phyloP scores from a whole-genome alignment of 2,888 invertebrate species.

The Leucania comma region DNA sequence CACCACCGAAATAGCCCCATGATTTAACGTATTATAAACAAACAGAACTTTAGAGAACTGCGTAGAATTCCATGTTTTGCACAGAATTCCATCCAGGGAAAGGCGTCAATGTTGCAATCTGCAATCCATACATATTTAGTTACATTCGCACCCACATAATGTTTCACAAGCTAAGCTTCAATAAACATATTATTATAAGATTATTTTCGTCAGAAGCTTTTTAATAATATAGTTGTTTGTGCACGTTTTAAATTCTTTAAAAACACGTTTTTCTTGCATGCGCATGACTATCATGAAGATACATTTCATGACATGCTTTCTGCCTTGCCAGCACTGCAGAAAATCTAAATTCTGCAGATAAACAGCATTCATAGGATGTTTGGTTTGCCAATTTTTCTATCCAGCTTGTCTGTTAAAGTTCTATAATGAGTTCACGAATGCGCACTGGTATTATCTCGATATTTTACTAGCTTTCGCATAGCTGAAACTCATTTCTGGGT shows the following conservation, averaged over 20 bases:
- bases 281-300: slow-evolving; percentile 32
- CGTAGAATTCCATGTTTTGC: slow-evolving; percentile 55
- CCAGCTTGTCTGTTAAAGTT: slow-evolving; percentile 20
- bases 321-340: slow-evolving; percentile 23
- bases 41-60: slow-evolving; percentile 53
- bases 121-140: slow-evolving; percentile 32
- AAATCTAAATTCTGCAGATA: slow-evolving; percentile 32
- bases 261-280: slow-evolving; percentile 40
- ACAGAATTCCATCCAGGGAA: slow-evolving; percentile 32
- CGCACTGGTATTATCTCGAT: slow-evolving; percentile 16
- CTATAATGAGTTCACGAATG: slow-evolving; percentile 25
- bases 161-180: slow-evolving; percentile 37
- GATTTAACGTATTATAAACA: slow-evolving; percentile 78
- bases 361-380: slow-evolving; percentile 30
- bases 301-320: slow-evolving; percentile 42
- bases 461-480: slow-evolving; percentile 42
- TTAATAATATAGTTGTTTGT: slow-evolving; percentile 18
- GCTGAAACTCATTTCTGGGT: slow-evolving; percentile 34
- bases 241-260: slow-evolving; percentile 24
- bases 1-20: slow-evolving; percentile 73
- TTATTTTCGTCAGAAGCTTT: slow-evolving; percentile 20
- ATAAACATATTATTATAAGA: slow-evolving; percentile 38
- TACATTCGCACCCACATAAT: slow-evolving; percentile 44
- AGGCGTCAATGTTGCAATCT: slow-evolving; percentile 48
- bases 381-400: slow-evolving; percentile 30